These are phyloP conservation scores for Nibea coibor DNA, from an alignment of 2,113 vertebrate species.

Conservation along the genomic window DNA sequence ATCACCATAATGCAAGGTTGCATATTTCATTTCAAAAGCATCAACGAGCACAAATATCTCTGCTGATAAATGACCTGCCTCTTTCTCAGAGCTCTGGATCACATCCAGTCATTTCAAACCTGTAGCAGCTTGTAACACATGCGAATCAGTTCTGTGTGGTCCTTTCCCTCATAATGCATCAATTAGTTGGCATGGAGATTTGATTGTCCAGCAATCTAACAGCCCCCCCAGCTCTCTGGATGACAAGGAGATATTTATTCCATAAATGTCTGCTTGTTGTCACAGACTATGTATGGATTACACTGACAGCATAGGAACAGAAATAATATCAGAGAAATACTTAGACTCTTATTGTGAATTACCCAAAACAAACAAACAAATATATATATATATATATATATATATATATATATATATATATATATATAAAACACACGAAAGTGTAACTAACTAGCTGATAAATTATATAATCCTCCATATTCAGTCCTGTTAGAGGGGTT, in stretches of 20 bases:
- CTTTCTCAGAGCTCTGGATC: neutral
- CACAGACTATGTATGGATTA: neutral
- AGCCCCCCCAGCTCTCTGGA: neutral
- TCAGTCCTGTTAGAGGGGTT: neutral
- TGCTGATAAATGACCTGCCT: neutral
- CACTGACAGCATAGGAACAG: neutral
- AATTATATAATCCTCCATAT: slow-evolving; percentile 9
- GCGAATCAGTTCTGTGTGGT: slow-evolving; percentile 5
- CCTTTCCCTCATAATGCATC: slow-evolving; percentile 25
- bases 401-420: too few relatives aligned
- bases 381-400: too few relatives aligned
- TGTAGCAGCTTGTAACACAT: slow-evolving; percentile 16
- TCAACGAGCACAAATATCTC: neutral
- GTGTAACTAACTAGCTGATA: neutral
- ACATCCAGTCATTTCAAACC: slow-evolving; percentile 1
- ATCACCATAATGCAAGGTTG: neutral
- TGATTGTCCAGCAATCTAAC: slow-evolving; percentile 41
- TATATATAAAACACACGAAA: neutral
- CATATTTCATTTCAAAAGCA: neutral
- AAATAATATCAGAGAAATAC: neutral
- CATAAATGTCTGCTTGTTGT: slow-evolving; percentile 16
- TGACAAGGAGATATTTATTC: slow-evolving; percentile 36
- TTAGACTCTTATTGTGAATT: neutral
- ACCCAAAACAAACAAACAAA: neutral
- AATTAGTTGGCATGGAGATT: slow-evolving; percentile 48